Conservation (phyloP, 2,113 vertebrate species). For the Malurus elegans region DNA sequence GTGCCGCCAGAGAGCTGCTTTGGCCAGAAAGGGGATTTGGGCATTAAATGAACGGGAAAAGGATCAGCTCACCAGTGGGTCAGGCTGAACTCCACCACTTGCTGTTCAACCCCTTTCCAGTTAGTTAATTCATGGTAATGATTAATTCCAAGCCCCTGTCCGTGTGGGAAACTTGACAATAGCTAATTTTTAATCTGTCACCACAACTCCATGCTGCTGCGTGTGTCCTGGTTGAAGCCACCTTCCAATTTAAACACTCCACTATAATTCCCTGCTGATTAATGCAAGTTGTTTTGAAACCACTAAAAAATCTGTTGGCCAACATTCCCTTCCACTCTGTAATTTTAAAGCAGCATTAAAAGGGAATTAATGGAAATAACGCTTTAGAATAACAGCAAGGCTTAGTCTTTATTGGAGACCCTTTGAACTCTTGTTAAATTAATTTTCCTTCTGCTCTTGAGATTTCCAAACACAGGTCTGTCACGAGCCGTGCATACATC, state of each 20-base stretch:
- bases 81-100: slow-evolving; percentile 29
- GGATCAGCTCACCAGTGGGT: slow-evolving; percentile 14
- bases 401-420: neutral
- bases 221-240: neutral
- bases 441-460: slow-evolving; percentile 20
- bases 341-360: slow-evolving; percentile 19
- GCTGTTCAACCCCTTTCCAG: neutral
- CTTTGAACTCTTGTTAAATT: slow-evolving; percentile 35
- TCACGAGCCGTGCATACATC: neutral
- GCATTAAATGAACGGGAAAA: neutral
- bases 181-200: slow-evolving; percentile 42
- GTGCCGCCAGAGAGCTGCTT: neutral
- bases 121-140: slow-evolving; percentile 11
- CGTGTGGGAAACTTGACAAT: neutral
- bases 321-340: slow-evolving; percentile 2
- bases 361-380: slow-evolving; percentile 22
- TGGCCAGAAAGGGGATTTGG: neutral
- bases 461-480: neutral
- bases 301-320: neutral
- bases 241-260: neutral
- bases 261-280: neutral
- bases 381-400: neutral
- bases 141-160: slow-evolving; percentile 16
- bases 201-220: neutral
- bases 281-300: neutral